Base-by-base conservation (phyloP, 2,113 vertebrate species). In the Colinus virginianus region DNA sequence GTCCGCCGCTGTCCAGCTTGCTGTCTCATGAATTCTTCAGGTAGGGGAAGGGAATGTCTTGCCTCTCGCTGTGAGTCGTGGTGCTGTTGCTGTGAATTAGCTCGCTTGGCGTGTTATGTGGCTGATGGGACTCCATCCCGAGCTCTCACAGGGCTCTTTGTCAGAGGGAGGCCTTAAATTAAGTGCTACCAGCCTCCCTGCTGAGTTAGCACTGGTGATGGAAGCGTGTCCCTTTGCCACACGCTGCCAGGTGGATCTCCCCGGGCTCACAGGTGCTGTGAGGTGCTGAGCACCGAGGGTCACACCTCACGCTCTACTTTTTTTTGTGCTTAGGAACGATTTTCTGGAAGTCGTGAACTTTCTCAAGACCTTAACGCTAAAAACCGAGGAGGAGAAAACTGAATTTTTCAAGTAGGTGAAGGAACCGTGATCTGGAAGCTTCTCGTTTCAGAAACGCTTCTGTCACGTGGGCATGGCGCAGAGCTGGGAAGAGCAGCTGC, bases 341-440 rank as follows among this genome's bases (percentile, higher is more conserved):
- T 99, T 99, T 88, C 96, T 99, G 84, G 99, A 99, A 97, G 97
- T 99, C 94, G 98, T 98, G 85, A 99, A 99, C 96, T 99, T 99
- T 97, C 97, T 99, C 95, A 99, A 98, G 97, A 98, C 98, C 84
- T 97, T 99, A 95, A 99, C 99, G 7, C 74, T 99, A 11, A 99
- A 99, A 95, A 98, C 98, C 2, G 99, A 99, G 96, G 99, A 99
- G 71, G 99, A 99, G 79, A 99, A 99, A 97, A 99, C 99, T 21
- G 99, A 99, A 93, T 99, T 99, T 94, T 99, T 99, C 96, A 99
- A 99, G 99, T 99, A 97, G 98, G 98, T 97, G 87, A 89, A 89
- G 55, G 43, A 88, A 70, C 23, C 83, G 14, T 63, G n/a, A 70
- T 36, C 42, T 85, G 66, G 28, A 80, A 72, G 58, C 30, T 74